Conservation (phyloP, 2,888 invertebrate species). For the Leuctra nigra region DNA sequence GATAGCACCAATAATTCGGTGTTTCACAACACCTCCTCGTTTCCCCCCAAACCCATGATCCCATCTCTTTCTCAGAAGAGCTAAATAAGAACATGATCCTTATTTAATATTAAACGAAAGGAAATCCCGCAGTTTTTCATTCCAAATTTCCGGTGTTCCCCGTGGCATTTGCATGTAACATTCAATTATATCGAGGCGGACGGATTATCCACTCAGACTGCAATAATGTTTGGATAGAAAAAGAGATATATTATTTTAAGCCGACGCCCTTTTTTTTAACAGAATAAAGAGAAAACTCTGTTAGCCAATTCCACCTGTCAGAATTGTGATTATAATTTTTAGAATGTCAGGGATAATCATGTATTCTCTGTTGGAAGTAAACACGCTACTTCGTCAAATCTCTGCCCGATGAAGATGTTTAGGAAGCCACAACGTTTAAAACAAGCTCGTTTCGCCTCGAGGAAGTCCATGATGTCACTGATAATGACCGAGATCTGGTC, state of each 20-base stretch:
- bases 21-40: neutral
- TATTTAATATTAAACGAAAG: constrained; percentile 13
- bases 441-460: no score
- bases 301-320: no score
- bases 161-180: constrained; percentile 11
- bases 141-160: constrained; percentile 10
- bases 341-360: no score
- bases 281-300: no score
- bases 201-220: neutral
- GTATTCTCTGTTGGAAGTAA: no score
- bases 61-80: neutral
- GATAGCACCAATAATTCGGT: neutral
- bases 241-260: neutral
- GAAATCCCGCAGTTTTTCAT: constrained; percentile 14
- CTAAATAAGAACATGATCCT: constrained; percentile 1
- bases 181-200: neutral
- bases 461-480: no score
- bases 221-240: neutral
- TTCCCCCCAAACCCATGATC: neutral
- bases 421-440: no score
- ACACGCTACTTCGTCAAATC: no score
- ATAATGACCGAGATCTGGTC: no score
- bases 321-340: no score
- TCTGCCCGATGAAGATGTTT: no score
- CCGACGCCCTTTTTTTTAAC: constrained; percentile 5